These are phyloP conservation scores for Macaria liturata DNA, from an alignment of 2,888 invertebrate species.

Conservation along the genomic window DNA sequence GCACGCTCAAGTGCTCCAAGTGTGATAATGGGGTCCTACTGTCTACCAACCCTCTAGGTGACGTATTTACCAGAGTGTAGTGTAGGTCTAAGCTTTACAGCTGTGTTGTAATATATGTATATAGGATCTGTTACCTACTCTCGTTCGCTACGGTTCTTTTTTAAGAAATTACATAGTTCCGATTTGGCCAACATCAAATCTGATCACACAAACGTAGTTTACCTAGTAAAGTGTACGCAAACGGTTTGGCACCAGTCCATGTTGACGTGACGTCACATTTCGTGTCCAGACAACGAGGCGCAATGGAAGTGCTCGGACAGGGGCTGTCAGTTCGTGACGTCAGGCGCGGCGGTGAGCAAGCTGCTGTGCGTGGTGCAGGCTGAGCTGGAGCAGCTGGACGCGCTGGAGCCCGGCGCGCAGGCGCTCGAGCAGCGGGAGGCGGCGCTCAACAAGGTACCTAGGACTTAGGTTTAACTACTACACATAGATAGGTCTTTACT, in stretches of 20 bases:
- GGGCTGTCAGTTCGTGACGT: constrained; percentile 86
- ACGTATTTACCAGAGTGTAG: constrained; percentile 34
- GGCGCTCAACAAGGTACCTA: constrained; percentile 77
- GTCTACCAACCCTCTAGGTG: constrained; percentile 87
- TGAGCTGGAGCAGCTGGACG: constrained; percentile 86
- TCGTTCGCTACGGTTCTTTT: no score
- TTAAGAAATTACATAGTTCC: no score
- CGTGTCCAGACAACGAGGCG: constrained; percentile 77
- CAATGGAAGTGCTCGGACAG: constrained; percentile 85
- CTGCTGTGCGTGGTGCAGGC: constrained; percentile 85
- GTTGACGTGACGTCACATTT: no score
- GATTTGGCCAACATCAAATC: no score
- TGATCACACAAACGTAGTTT: no score
- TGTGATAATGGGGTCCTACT: constrained; percentile 88
- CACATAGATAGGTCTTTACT: no score
- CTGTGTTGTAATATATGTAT: no score
- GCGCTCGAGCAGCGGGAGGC: constrained; percentile 86
- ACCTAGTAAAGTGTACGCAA: no score
- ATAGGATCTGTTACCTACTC: no score
- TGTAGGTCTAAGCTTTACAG: no score
- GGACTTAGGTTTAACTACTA: no score
- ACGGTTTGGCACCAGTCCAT: no score
- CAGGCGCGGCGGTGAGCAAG: constrained; percentile 84
- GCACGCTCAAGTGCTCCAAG: constrained; percentile 90
- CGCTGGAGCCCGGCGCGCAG: constrained; percentile 79